phyloP scores from a whole-genome alignment of 2,888 invertebrate species.

The Phragmatobia fuliginosa region DNA sequence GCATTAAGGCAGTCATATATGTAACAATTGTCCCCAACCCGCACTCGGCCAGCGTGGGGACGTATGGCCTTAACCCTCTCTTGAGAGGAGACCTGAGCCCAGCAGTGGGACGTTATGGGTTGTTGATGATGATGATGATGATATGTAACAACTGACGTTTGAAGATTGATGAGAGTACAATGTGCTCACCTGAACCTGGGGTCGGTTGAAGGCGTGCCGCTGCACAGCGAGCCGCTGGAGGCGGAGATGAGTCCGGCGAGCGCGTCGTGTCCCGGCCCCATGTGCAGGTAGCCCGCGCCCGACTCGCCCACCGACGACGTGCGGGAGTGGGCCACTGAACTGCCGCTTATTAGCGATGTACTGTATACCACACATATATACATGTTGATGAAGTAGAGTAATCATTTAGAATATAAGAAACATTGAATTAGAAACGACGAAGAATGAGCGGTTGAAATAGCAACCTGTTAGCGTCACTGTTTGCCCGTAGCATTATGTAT shows the following conservation, averaged over 20 bases:
- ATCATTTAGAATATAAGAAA: background rate
- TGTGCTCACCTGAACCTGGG: conserved; percentile 85
- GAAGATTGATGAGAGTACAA: background rate
- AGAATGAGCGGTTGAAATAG: too few relatives aligned
- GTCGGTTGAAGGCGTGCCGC: conserved; percentile 94
- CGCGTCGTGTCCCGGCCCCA: conserved; percentile 7
- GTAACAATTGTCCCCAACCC: too few relatives aligned
- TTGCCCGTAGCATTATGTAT: too few relatives aligned
- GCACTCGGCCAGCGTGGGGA: too few relatives aligned
- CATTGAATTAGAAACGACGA: background rate
- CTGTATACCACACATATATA: conserved; percentile 38
- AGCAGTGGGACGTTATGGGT: too few relatives aligned
- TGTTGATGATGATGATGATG: too few relatives aligned
- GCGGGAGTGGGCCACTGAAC: conserved; percentile 87
- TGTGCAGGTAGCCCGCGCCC: conserved; percentile 8
- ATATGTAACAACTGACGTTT: too few relatives aligned
- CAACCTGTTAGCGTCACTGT: too few relatives aligned
- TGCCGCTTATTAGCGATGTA: conserved; percentile 57
- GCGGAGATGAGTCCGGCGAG: conserved; percentile 76
- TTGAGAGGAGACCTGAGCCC: too few relatives aligned
- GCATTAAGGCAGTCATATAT: too few relatives aligned
- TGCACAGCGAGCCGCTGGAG: conserved; percentile 91
- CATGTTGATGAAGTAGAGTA: too few relatives aligned
- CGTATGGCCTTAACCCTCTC: too few relatives aligned
- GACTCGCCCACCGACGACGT: conserved; percentile 85